These are phyloP conservation scores for Napeogenes sylphis DNA, from an alignment of 2,888 invertebrate genomes.

Conservation along the genomic window DNA sequence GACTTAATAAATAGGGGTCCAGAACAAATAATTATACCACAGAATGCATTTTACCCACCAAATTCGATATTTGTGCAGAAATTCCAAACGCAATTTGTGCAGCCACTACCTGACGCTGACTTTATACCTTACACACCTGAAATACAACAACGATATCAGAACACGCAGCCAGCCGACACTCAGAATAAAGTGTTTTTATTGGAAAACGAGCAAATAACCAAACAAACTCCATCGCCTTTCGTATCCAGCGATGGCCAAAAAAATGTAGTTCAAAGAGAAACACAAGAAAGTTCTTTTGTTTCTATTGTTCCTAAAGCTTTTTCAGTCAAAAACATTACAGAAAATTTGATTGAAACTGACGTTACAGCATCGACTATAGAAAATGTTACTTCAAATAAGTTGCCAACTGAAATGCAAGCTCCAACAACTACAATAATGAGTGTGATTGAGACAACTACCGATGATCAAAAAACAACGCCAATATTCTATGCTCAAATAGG, in stretches of 20 bases:
- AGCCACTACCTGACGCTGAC: conserved; percentile 62
- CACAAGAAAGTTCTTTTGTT: conserved; percentile 54
- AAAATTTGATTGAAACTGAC: conserved; percentile 42
- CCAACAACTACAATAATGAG: conserved; percentile 55
- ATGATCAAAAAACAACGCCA: conserved; percentile 54
- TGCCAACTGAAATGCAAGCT: conserved; percentile 50
- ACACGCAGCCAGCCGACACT: conserved; percentile 29
- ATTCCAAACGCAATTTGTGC: conserved; percentile 59
- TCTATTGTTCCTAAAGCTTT: conserved; percentile 54
- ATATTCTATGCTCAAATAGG: conserved; percentile 72
- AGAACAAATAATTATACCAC: conserved; percentile 60
- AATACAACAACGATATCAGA: conserved; percentile 37
- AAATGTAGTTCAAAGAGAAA: conserved; percentile 63
- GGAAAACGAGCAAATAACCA: conserved; percentile 54
- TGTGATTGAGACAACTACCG: conserved; percentile 49
- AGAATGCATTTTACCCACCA: conserved; percentile 71
- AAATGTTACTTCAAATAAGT: conserved; percentile 48
- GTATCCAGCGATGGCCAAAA: conserved; percentile 47
- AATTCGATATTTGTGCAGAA: conserved; percentile 71
- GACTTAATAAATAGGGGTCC: conserved; percentile 55
- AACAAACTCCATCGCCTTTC: conserved; percentile 47
- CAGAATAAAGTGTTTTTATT: conserved; percentile 48
- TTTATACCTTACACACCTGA: conserved; percentile 66
- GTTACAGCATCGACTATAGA: conserved; percentile 42
- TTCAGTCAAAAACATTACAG: conserved; percentile 46